Percentiles rank a stretch among this genome's conserved stretches.
phyloP scores from a whole-genome alignment of 2,888 invertebrate species.

The Branchinecta sandiegonensis region DNA sequence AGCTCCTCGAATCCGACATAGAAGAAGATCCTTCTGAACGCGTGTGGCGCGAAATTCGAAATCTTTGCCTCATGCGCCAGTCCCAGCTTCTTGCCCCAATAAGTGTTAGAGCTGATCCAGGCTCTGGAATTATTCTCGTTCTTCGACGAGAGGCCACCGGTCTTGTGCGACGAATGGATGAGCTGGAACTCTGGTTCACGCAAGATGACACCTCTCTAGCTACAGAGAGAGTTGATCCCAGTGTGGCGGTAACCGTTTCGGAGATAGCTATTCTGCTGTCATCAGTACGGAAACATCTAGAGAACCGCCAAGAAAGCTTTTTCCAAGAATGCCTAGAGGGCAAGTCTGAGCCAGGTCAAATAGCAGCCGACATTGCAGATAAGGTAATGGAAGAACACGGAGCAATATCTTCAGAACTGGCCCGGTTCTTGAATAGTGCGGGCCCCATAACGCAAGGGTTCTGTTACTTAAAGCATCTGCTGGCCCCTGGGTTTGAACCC shows the following conservation, averaged over 20 bases:
- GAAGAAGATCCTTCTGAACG: neutral
- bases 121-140: neutral
- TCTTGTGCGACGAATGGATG: slow-evolving; percentile 1
- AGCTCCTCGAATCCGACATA: neutral
- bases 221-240: neutral
- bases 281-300: neutral
- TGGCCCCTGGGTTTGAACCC: neutral
- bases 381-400: neutral
- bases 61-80: neutral
- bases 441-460: neutral
- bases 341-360: neutral
- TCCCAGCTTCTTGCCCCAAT: neutral
- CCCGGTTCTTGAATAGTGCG: neutral
- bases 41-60: neutral
- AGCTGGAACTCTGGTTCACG: neutral
- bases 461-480: neutral
- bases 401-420: neutral
- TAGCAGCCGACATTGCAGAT: neutral
- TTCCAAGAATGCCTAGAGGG: neutral
- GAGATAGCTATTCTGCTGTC: neutral
- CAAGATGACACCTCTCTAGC: neutral
- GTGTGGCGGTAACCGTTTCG: neutral
- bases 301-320: neutral
- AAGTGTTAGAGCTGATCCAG: neutral
- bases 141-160: neutral